A percentile compares a stretch with the other conserved stretches of the same genome.
Evolutionary conservation across 1,140 invertebrate species (phyloP).

Genomic region (Triops longicaudatus): DNA sequence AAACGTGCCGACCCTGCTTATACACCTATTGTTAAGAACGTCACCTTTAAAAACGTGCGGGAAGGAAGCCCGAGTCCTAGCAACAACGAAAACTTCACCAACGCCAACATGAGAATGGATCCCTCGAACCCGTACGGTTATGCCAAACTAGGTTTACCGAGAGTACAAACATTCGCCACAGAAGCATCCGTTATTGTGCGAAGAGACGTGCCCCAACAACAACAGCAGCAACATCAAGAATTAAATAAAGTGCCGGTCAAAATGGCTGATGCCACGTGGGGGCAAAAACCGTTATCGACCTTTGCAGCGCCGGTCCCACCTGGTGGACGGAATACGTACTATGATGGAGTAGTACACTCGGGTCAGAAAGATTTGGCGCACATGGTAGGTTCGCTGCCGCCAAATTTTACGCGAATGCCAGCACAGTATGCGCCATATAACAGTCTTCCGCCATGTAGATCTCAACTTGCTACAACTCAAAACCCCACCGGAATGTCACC

Average conservation of each 20-base stretch:
- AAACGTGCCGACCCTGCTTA: background rate
- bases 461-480: background rate
- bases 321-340: background rate
- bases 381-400: background rate
- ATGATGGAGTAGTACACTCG: background rate
- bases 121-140: slow-evolving; percentile 23
- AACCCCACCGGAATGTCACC: background rate
- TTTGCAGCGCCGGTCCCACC: background rate
- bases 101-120: background rate
- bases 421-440: background rate
- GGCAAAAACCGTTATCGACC: background rate
- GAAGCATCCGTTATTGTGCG: background rate
- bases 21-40: background rate
- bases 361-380: background rate
- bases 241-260: background rate
- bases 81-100: background rate
- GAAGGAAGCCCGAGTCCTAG: background rate
- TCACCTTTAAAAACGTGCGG: background rate
- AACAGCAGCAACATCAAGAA: background rate
- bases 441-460: background rate
- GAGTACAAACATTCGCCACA: background rate
- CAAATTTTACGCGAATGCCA: background rate
- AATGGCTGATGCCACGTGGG: background rate
- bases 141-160: slow-evolving; percentile 11
- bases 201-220: background rate